Evolutionary conservation across 2,888 invertebrate species (phyloP).

Genomic region (Lymantria monacha): DNA sequence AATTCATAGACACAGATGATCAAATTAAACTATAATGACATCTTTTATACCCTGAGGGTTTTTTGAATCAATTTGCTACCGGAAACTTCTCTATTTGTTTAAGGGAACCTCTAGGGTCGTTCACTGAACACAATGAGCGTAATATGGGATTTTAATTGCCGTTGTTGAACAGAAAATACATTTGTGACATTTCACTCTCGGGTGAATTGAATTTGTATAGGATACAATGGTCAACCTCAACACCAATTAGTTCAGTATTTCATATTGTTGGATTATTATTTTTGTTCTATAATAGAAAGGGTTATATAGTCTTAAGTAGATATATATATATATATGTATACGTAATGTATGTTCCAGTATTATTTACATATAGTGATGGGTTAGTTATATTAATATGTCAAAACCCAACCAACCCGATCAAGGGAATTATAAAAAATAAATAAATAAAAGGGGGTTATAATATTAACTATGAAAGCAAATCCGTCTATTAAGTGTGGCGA

Average conservation of each 20-base stretch:
- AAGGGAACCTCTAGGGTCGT: conserved; percentile 10
- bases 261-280: neutral
- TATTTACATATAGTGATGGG: no score
- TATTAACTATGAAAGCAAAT: no score
- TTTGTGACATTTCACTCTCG: neutral
- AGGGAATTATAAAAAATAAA: no score
- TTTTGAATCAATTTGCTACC: conserved; percentile 13
- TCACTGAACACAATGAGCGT: conserved; percentile 4
- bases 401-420: no score
- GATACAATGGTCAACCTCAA: neutral
- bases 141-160: conserved; percentile 8
- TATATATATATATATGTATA: no score
- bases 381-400: no score
- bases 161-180: neutral
- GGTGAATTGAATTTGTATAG: neutral
- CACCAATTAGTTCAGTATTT: neutral
- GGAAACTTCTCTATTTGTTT: conserved; percentile 10
- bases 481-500: no score
- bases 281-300: neutral
- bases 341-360: no score
- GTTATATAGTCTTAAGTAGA: no score
- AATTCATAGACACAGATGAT: neutral
- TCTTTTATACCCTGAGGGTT: conserved; percentile 14
- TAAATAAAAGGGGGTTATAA: no score
- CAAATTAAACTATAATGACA: neutral